Base-by-base conservation (phyloP, 2,113 vertebrate genomes). In the Tauraco erythrolophus region DNA sequence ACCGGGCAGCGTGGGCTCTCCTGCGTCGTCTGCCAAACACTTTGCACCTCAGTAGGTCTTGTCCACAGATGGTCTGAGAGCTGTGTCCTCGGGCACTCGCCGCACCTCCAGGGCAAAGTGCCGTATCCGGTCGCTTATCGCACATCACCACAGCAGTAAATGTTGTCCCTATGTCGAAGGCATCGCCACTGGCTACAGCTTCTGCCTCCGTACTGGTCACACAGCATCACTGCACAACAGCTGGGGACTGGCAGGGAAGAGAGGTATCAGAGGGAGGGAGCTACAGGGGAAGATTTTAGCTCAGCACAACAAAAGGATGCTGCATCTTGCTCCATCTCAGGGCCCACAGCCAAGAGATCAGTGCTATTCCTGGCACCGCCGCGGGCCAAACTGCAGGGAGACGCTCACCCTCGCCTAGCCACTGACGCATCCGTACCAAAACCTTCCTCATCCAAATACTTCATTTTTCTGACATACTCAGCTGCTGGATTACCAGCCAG, bases 191-290 rank as follows among this genome's bases (percentile, higher is more conserved):
- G 35, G 2, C 68, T 54, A 5, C 30, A 33, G 77, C 77, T 39
- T 8, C 0, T 19, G 70, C 68, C 68, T 23, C 28, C 12, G 46
- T 31, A 5, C 22, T 4, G 8, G 33, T 39, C 71, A 7, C 84
- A 0, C 91, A 57, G 86, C 77, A 35, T 61, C 53, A 3, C 89
- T 15, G 80, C 86, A 31, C 37, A 14, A 4, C 46, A 62, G 85
- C 64, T 10, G 71, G 74, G 80, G 86, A 9, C 72, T 50, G 87
- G 90, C 90, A 84, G 96, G 78, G 70, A 80, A 54, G 58, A 50
- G 89, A 95, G 82, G n/a, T 28, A 25, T 82, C 84, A 92, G 88
- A 79, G 54, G 90, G 90, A 92, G 92, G 27, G 31, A 92, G 91
- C 95, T 53, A 61, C 16, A 8, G 94, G 96, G 90, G 78, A 84